Conservation (phyloP, 2,888 invertebrate genomes). For the Heteromyza rotundicornis region DNA sequence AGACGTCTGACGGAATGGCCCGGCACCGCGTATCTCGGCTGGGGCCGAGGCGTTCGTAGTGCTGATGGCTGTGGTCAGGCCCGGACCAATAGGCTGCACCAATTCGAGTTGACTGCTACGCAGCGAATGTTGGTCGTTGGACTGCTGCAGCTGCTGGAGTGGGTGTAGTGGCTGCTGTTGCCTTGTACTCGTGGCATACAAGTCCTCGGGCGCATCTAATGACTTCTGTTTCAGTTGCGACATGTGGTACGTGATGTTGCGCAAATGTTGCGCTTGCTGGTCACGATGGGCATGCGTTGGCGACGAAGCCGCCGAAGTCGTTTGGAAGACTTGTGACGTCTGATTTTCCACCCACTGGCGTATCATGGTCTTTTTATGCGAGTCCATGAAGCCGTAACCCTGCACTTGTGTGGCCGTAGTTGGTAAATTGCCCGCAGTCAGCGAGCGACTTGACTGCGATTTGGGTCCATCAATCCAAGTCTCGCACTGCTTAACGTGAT, state of each 20-base stretch:
- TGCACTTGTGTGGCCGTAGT: conserved; percentile 47
- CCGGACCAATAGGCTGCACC: conserved; percentile 68
- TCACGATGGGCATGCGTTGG: conserved; percentile 47
- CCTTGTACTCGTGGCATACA: conserved; percentile 32
- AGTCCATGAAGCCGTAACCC: conserved; percentile 90
- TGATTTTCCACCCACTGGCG: conserved; percentile 93
- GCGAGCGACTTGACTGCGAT: conserved; percentile 66
- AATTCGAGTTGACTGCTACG: conserved; percentile 65
- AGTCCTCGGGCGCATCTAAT: conserved; percentile 43
- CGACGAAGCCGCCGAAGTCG: conserved; percentile 67
- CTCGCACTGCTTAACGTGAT: conserved; percentile 80
- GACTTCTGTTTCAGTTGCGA: conserved; percentile 69
- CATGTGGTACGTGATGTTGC: conserved; percentile 65
- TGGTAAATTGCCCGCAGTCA: conserved; percentile 59
- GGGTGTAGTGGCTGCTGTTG: conserved; percentile 27
- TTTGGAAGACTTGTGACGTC: conserved; percentile 76
- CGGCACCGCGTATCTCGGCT: conserved; percentile 42
- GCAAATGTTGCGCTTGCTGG: conserved; percentile 61
- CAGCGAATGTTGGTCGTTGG: conserved; percentile 57
- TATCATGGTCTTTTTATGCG: conserved; percentile 91
- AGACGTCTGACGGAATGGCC: conserved; percentile 16
- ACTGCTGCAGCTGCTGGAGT: conserved; percentile 44
- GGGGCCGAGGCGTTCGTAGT: conserved; percentile 47
- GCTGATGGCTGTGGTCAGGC: conserved; percentile 64
- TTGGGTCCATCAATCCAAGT: conserved; percentile 97